Conservation (phyloP, 2,797 vertebrate genomes). For the Eutrigla gurnardus region DNA sequence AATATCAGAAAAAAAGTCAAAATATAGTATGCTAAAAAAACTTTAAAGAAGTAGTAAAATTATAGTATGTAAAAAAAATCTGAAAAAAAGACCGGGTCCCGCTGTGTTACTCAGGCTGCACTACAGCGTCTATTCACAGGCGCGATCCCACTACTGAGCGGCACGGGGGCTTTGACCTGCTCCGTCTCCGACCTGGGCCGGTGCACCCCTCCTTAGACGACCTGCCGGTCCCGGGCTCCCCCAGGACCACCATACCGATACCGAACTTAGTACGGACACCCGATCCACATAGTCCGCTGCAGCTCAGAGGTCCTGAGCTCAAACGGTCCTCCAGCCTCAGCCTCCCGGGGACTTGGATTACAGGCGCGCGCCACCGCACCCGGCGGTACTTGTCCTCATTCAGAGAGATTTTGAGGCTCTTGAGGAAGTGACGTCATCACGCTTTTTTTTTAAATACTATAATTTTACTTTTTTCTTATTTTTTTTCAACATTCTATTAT, state of each 20-base stretch:
- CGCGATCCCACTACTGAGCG: slow-evolving; percentile 77
- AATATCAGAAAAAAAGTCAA: too few species aligned
- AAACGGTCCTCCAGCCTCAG: slow-evolving; percentile 58
- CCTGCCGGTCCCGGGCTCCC: slow-evolving; percentile 75
- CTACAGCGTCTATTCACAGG: slow-evolving; percentile 75
- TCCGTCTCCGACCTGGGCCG: slow-evolving; percentile 80
- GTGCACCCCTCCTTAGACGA: slow-evolving; percentile 76
- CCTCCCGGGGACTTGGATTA: slow-evolving; percentile 59
- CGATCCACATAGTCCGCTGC: slow-evolving; percentile 37
- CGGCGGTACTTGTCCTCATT: not conserved
- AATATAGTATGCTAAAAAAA: too few species aligned
- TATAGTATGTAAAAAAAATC: too few species aligned
- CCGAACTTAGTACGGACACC: slow-evolving; percentile 72
- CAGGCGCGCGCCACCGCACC: slow-evolving; percentile 37
- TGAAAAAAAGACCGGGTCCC: not conserved
- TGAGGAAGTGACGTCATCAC: too few species aligned
- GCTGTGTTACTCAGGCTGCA: slow-evolving; percentile 60
- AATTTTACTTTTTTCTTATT: too few species aligned
- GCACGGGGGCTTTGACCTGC: slow-evolving; percentile 80
- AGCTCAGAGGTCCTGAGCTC: slow-evolving; percentile 60
- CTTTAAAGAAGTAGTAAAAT: too few species aligned
- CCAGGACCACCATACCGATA: slow-evolving; percentile 75
- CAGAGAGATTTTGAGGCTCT: too few species aligned
- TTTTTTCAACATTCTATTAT: too few species aligned
- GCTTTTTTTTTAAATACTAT: too few species aligned